phyloP scores from a whole-genome alignment of 1,140 invertebrate species.

The Trissolcus basalis region DNA sequence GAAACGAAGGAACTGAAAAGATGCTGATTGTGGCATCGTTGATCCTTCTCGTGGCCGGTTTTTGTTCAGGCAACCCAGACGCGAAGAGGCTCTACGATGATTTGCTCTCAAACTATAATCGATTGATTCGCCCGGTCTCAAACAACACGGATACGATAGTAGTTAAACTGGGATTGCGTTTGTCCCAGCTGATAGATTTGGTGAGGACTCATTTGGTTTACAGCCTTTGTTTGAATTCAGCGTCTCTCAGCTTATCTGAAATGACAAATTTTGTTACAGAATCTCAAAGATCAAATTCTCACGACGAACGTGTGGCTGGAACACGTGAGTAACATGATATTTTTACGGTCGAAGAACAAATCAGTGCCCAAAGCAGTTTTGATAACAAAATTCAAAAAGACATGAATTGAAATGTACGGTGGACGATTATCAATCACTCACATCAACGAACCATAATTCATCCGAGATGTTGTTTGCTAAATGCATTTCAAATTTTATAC shows the following conservation, averaged over 20 bases:
- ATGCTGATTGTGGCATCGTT: conserved; percentile 52
- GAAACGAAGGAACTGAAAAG: conserved; percentile 57
- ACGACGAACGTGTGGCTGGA: conserved; percentile 97
- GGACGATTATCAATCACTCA: conserved; percentile 13
- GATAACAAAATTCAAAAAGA: too few relatives aligned
- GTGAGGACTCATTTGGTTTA: conserved; percentile 79
- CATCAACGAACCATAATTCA: conserved; percentile 31
- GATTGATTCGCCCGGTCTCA: conserved; percentile 93
- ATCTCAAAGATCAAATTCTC: conserved; percentile 96
- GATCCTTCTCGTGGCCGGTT: conserved; percentile 58
- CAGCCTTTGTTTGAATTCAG: too few relatives aligned
- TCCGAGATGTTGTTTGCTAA: conserved; percentile 34
- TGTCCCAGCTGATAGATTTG: conserved; percentile 97
- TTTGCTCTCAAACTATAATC: conserved; percentile 96
- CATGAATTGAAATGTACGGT: background rate
- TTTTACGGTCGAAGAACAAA: background rate
- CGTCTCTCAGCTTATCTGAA: conserved; percentile 6
- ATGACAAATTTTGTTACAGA: conserved; percentile 81
- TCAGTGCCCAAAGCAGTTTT: background rate
- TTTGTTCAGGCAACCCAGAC: conserved; percentile 84
- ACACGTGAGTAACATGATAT: conserved; percentile 85
- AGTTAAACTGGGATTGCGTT: conserved; percentile 91
- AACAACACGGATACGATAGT: conserved; percentile 95
- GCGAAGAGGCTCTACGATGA: conserved; percentile 96
- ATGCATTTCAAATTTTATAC: conserved; percentile 40